Evolutionary conservation across 2,113 vertebrate genomes (phyloP).

Genomic region (Gallinago jamesoni): DNA sequence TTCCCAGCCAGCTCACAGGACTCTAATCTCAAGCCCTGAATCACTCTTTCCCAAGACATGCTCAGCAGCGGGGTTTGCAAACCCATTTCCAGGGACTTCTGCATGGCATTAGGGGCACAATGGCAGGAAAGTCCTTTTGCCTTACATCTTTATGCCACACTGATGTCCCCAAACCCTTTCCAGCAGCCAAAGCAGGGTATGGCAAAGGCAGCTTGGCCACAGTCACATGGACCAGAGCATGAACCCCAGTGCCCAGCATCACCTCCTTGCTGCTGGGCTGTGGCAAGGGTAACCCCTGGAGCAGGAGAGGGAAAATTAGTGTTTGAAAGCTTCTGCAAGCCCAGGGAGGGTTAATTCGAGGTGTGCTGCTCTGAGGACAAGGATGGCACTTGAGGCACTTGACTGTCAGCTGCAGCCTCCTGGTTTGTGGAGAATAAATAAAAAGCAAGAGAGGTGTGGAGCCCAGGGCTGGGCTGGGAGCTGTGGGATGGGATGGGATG

Average conservation of each 20-base stretch:
- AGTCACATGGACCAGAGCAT: background rate
- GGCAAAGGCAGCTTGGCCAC: background rate
- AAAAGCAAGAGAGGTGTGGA: background rate
- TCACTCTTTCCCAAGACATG: background rate
- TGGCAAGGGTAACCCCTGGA: background rate
- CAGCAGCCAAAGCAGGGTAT: background rate
- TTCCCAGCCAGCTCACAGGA: background rate
- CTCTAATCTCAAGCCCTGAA: background rate
- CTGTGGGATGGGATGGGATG: background rate
- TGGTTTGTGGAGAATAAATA: background rate
- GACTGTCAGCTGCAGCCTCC: background rate
- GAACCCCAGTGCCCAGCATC: background rate
- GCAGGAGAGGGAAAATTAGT: background rate
- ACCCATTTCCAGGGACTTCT: background rate
- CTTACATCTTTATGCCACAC: background rate
- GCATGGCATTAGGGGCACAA: background rate
- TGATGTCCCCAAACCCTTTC: background rate
- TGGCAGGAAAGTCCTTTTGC: background rate
- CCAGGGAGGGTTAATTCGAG: background rate
- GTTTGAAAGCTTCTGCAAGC: background rate
- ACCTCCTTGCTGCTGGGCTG: background rate
- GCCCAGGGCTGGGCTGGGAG: background rate
- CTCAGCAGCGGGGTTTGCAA: background rate
- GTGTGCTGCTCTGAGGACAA: background rate
- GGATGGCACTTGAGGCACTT: background rate